Evolutionary conservation across 2,113 vertebrate species (phyloP).

Genomic region (Malurus cyaneus): DNA sequence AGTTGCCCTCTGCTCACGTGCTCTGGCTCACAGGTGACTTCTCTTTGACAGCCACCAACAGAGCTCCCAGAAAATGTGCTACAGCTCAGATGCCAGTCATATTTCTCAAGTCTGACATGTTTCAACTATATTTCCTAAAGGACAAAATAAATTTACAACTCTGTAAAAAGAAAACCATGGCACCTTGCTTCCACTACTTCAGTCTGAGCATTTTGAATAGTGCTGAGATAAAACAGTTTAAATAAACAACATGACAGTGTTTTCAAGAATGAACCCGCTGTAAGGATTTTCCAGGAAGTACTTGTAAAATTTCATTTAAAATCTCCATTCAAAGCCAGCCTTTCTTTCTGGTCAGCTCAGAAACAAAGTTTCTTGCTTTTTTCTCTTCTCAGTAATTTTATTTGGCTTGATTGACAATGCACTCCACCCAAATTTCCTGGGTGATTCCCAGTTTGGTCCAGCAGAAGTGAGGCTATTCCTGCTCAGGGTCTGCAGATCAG

Average conservation of each 20-base stretch:
- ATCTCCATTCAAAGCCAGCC: constrained; percentile 19
- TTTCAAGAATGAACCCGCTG: background rate
- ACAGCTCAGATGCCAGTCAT: background rate
- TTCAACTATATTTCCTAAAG: background rate
- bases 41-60: background rate
- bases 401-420: background rate
- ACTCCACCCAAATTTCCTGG: background rate
- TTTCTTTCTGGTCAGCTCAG: constrained; percentile 58
- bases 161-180: background rate
- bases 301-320: constrained; percentile 55
- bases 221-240: background rate
- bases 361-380: constrained; percentile 15
- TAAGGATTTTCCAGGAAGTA: background rate
- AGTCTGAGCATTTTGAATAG: background rate
- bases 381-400: background rate
- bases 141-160: background rate
- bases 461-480: background rate
- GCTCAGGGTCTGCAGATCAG: background rate
- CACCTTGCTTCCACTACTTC: background rate
- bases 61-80: background rate
- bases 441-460: background rate
- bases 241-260: background rate
- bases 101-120: background rate
- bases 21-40: constrained; percentile 10
- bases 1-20: background rate